Conservation (phyloP, 2,113 vertebrate species). For the Rhipidura dahli region DNA sequence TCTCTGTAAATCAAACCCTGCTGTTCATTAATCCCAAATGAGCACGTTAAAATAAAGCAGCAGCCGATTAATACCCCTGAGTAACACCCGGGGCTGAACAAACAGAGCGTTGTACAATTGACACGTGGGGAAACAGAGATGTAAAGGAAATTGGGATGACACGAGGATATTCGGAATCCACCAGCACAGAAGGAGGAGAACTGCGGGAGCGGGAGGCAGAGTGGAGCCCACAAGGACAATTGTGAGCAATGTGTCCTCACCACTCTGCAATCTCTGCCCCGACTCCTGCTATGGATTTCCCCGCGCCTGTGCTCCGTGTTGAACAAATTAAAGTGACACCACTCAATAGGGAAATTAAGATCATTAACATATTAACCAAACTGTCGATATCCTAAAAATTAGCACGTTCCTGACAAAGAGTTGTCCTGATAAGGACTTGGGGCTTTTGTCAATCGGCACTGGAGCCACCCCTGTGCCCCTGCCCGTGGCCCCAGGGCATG, state of each 20-base stretch:
- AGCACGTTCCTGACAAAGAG: background rate
- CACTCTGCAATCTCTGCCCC: background rate
- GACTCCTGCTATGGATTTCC: background rate
- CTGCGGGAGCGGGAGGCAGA: background rate
- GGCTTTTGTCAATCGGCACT: background rate
- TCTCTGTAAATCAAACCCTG: constrained; percentile 23
- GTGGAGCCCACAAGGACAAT: background rate
- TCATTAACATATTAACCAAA: constrained; percentile 55
- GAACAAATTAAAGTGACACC: constrained; percentile 44
- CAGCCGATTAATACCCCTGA: constrained; percentile 45
- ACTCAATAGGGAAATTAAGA: constrained; percentile 39
- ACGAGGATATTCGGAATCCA: background rate
- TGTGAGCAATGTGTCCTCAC: background rate
- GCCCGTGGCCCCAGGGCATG: background rate
- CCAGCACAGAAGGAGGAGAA: background rate
- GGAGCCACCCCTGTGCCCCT: background rate
- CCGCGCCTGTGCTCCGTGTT: background rate
- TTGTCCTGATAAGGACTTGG: background rate
- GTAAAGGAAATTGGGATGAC: background rate
- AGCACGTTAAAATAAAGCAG: constrained; percentile 57
- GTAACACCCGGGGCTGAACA: background rate
- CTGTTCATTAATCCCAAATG: constrained; percentile 58
- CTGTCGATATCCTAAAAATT: constrained; percentile 21
- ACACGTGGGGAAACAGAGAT: background rate
- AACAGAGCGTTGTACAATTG: rapidly evolving